These are phyloP conservation scores for Colinus virginianus DNA, from an alignment of 2,113 vertebrate species.

Conservation along the genomic window DNA sequence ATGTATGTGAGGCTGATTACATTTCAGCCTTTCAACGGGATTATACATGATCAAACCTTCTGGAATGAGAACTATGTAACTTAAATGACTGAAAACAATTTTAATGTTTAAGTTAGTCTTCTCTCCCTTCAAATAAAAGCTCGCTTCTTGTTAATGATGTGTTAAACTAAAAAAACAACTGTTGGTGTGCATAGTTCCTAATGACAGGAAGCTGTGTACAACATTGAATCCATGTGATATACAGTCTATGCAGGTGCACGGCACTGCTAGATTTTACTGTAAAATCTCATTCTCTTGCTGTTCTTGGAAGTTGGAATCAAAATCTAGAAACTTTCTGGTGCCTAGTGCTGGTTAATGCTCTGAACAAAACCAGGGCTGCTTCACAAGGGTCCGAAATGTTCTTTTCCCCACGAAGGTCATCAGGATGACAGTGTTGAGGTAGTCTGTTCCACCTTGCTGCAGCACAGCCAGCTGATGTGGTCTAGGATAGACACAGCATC, in stretches of 20 bases:
- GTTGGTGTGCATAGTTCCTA: not conserved
- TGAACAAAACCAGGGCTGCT: not conserved
- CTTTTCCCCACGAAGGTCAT: no score
- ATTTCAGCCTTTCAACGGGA: slow-evolving; percentile 56
- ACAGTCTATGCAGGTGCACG: not conserved
- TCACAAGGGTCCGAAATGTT: not conserved
- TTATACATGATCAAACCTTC: slow-evolving; percentile 66
- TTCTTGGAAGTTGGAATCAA: not conserved
- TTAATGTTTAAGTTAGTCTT: slow-evolving; percentile 43
- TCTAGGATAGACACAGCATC: not conserved
- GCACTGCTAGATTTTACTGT: not conserved
- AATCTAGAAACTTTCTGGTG: not conserved
- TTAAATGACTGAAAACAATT: slow-evolving; percentile 65
- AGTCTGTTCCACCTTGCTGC: no score
- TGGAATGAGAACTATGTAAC: slow-evolving; percentile 44
- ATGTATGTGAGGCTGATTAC: slow-evolving; percentile 55
- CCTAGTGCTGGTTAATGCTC: rapidly evolving
- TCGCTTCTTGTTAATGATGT: slow-evolving; percentile 36
- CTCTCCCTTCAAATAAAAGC: not conserved
- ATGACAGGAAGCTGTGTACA: slow-evolving; percentile 4
- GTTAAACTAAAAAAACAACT: not conserved
- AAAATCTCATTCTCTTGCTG: not conserved
- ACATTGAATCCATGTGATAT: not conserved
- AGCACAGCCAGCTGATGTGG: no score
- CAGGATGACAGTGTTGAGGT: no score